Evolutionary conservation across 2,113 vertebrate species (phyloP).

Genomic region (Xerus inauris): DNA sequence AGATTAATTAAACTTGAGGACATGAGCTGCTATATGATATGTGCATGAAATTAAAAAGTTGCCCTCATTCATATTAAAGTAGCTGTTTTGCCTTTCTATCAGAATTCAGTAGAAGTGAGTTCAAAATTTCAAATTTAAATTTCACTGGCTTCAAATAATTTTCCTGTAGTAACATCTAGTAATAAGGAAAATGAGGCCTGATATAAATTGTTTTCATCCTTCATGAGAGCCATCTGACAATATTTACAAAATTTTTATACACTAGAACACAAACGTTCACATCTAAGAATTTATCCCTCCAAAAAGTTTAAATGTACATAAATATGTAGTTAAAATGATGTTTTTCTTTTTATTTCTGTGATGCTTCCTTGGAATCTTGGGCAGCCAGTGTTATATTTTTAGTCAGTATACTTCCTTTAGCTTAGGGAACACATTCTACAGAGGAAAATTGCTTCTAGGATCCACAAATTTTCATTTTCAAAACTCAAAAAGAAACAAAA

Average conservation of each 20-base stretch:
- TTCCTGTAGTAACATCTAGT: not conserved
- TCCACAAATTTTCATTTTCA: not conserved
- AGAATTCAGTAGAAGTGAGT: not conserved
- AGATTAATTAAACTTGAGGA: not conserved
- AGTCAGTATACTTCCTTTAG: not conserved
- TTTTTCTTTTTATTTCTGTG: constrained; percentile 20
- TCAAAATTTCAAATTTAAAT: not conserved
- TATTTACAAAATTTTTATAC: not conserved
- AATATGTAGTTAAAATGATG: not conserved
- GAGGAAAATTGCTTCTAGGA: not conserved
- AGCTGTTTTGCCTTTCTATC: not conserved
- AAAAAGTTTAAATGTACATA: not conserved
- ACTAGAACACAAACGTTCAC: not conserved
- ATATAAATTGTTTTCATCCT: not conserved
- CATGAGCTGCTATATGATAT: not conserved
- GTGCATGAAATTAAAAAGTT: not conserved
- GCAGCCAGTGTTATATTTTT: not conserved
- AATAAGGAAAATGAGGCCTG: not conserved
- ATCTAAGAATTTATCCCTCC: not conserved
- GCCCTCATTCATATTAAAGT: not conserved
- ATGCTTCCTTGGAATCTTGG: not conserved
- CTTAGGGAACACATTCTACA: not conserved
- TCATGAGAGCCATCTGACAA: not conserved
- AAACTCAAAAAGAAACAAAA: not conserved
- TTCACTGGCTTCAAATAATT: not conserved